Evolutionary conservation across 2,797 vertebrate genomes (phyloP).

Genomic region (Acanthurus leucopareius): DNA sequence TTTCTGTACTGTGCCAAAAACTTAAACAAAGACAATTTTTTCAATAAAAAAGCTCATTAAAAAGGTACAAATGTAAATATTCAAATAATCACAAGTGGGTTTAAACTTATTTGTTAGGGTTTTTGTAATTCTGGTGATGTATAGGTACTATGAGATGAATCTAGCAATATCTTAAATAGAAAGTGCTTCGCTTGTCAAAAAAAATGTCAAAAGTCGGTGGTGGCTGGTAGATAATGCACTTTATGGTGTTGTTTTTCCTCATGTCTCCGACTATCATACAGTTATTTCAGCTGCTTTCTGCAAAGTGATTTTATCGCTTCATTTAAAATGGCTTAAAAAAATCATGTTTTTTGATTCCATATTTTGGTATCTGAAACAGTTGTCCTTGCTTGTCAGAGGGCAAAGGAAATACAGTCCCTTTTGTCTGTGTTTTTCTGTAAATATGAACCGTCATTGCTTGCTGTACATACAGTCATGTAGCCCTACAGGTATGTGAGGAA

Average conservation of each 20-base stretch:
- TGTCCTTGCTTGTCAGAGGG: neutral
- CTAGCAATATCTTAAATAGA: conserved; percentile 20
- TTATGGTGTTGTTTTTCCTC: neutral
- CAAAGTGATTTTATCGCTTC: neutral
- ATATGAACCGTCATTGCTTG: conserved; percentile 32
- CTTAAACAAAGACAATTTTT: neutral
- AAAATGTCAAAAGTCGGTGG: neutral
- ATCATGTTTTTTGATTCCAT: conserved; percentile 1
- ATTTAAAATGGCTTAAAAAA: neutral
- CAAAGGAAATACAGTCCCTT: neutral
- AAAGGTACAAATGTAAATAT: conserved; percentile 51
- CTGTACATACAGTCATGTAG: conserved; percentile 37
- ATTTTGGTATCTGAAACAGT: conserved; percentile 3
- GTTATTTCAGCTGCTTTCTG: conserved; percentile 7
- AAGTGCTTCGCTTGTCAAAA: conserved; percentile 24
- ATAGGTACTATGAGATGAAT: conserved; percentile 13
- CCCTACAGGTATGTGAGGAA: conserved; percentile 14
- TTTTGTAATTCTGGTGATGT: conserved; percentile 34
- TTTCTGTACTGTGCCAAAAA: conserved; percentile 32
- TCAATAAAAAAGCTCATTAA: conserved; percentile 4
- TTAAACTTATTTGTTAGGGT: conserved; percentile 13
- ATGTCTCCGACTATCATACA: neutral
- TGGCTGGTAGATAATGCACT: conserved; percentile 10
- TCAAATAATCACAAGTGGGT: conserved; percentile 9
- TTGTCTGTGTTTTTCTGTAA: conserved; percentile 52